Percentiles rank a stretch among this genome's conserved stretches.
These are phyloP conservation scores for Chunga burmeisteri DNA, from an alignment of 2,113 vertebrate species.

Conservation along the genomic window DNA sequence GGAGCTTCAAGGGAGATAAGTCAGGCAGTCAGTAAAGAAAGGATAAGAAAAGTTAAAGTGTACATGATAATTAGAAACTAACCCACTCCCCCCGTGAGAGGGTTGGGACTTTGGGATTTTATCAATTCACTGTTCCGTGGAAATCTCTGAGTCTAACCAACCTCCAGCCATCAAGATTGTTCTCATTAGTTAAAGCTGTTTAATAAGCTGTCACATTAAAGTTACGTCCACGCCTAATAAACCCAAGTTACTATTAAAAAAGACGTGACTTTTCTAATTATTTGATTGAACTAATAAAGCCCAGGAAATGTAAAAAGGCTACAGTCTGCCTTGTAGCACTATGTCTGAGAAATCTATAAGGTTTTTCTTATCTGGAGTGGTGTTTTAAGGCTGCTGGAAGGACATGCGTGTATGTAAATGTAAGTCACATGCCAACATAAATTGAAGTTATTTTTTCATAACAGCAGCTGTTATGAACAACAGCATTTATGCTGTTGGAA, in stretches of 20 bases:
- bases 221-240: slow-evolving; percentile 17
- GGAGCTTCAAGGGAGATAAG: slow-evolving; percentile 40
- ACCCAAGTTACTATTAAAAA: background rate
- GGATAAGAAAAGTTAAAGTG: slow-evolving; percentile 25
- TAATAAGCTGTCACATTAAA: slow-evolving; percentile 55
- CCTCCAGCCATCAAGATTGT: background rate
- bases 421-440: background rate
- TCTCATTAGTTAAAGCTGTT: slow-evolving; percentile 24
- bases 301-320: background rate
- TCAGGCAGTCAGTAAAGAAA: slow-evolving; percentile 33
- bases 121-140: background rate
- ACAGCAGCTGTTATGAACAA: background rate
- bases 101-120: slow-evolving; percentile 9
- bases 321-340: background rate
- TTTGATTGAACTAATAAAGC: slow-evolving; percentile 17
- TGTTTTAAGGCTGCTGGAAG: background rate
- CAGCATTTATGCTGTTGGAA: background rate
- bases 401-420: background rate
- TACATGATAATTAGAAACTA: slow-evolving; percentile 43
- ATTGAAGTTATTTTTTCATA: background rate
- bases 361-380: background rate
- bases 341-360: background rate
- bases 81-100: background rate
- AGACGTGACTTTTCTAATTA: background rate
- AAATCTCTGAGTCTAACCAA: background rate